Conservation (phyloP, 2,113 vertebrate species). For the Crotalus viridis region DNA sequence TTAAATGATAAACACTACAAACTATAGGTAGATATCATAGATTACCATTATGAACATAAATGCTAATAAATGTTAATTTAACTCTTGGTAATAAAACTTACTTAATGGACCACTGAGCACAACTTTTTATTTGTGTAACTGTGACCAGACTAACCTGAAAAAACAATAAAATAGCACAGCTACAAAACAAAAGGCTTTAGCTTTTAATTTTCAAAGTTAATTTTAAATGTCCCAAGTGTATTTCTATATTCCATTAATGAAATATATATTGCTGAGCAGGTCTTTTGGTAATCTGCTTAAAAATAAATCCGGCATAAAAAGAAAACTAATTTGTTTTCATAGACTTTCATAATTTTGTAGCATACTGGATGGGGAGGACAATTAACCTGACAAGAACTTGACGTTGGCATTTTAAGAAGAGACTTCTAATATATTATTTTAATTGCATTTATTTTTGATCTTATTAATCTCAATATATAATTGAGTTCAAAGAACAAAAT, state of each 20-base stretch:
- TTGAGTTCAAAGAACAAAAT: not conserved
- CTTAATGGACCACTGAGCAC: slow-evolving; percentile 3
- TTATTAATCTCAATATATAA: not conserved
- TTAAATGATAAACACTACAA: not conserved
- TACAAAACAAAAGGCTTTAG: not conserved
- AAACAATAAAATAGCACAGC: not conserved
- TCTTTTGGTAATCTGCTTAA: not conserved
- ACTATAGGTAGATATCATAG: not conserved
- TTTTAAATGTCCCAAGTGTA: not conserved
- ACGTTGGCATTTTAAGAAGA: not conserved
- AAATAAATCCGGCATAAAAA: not conserved
- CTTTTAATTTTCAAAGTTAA: slow-evolving; percentile 21
- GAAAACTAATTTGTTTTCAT: slow-evolving; percentile 1
- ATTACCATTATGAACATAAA: not conserved
- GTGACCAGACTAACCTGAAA: not conserved
- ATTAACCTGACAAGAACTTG: not conserved
- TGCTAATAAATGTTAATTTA: not conserved
- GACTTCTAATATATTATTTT: not conserved
- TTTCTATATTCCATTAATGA: not conserved
- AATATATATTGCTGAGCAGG: not conserved
- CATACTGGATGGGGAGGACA: not conserved
- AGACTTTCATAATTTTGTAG: not conserved
- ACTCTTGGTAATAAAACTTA: not conserved
- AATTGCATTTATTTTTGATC: not conserved
- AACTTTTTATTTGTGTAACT: not conserved